These are phyloP conservation scores for Porites cylindrica DNA, from an alignment of 92 coral and sea anemone species.

Conservation along the genomic window DNA sequence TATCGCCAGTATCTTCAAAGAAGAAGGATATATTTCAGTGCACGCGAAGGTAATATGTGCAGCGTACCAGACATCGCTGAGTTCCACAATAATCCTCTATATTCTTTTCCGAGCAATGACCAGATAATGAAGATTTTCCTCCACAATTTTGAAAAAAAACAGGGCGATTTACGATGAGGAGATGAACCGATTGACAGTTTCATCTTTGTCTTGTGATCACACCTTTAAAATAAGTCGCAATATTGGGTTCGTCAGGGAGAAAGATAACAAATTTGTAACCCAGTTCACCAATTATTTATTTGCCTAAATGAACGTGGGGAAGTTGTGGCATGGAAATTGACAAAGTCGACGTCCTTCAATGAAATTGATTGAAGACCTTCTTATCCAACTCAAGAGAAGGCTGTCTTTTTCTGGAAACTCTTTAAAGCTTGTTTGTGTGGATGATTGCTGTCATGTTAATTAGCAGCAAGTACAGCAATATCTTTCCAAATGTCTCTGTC, in stretches of 20 bases:
- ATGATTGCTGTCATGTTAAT: background rate
- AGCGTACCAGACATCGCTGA: background rate
- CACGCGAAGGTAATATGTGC: too few relatives aligned
- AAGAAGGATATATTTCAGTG: background rate
- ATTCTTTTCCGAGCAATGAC: slow-evolving; percentile 35
- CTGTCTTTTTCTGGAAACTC: background rate
- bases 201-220: slow-evolving; percentile 30
- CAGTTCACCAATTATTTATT: background rate
- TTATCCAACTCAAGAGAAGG: slow-evolving; percentile 14
- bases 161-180: background rate
- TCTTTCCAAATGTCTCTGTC: slow-evolving; percentile 25
- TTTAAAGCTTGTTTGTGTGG: background rate
- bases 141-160: slow-evolving; percentile 2
- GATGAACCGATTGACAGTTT: slow-evolving; percentile 8
- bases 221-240: background rate
- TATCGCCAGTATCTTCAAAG: background rate
- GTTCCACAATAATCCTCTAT: slow-evolving; percentile 14
- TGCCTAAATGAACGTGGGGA: too few relatives aligned
- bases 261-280: slow-evolving; percentile 23
- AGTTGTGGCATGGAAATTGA: too few relatives aligned
- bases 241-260: background rate
- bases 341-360: too few relatives aligned
- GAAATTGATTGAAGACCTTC: too few relatives aligned
- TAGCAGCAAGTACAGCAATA: too few relatives aligned
- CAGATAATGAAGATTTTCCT: slow-evolving; percentile 17